These are phyloP conservation scores for Halichondria panicea DNA, from an alignment of 37 sponge, comb jelly and placozoan species.

Conservation along the genomic window DNA sequence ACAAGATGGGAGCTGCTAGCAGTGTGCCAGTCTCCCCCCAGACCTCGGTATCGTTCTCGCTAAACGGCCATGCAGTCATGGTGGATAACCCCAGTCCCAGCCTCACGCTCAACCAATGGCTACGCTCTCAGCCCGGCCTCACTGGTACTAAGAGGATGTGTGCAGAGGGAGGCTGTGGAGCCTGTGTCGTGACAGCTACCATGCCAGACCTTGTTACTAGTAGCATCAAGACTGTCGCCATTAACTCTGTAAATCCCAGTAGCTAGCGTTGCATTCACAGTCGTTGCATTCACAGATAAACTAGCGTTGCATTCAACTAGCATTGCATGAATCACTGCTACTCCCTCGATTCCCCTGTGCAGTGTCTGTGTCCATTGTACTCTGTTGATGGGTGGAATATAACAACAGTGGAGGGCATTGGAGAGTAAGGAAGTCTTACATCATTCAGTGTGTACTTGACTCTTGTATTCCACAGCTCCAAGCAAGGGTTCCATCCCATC, in stretches of 20 bases:
- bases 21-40: no score
- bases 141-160: slow-evolving; percentile 84
- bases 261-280: no score
- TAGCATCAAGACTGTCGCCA: slow-evolving; percentile 38
- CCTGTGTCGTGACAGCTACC: slow-evolving; percentile 58
- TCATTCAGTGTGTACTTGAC: not conserved
- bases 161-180: slow-evolving; percentile 82
- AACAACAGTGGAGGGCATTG: slow-evolving; percentile 74
- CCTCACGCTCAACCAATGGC: slow-evolving; percentile 70
- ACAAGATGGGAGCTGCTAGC: no score
- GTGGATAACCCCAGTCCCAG: slow-evolving; percentile 30
- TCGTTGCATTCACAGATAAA: no score
- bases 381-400: slow-evolving; percentile 70
- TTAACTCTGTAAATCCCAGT: slow-evolving; percentile 69
- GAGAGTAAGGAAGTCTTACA: slow-evolving; percentile 31
- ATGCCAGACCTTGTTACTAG: no score
- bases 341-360: not conserved
- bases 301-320: no score
- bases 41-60: slow-evolving; percentile 53
- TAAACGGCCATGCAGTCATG: slow-evolving; percentile 44
- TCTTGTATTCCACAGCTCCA: slow-evolving; percentile 4
- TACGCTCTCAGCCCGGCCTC: slow-evolving; percentile 60
- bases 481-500: slow-evolving; percentile 30
- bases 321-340: not conserved
- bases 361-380: slow-evolving; percentile 72